A percentile compares a stretch with the other conserved stretches of the same genome.
phyloP scores from a whole-genome alignment of 2,113 vertebrate genomes.

The Callipepla californica region DNA sequence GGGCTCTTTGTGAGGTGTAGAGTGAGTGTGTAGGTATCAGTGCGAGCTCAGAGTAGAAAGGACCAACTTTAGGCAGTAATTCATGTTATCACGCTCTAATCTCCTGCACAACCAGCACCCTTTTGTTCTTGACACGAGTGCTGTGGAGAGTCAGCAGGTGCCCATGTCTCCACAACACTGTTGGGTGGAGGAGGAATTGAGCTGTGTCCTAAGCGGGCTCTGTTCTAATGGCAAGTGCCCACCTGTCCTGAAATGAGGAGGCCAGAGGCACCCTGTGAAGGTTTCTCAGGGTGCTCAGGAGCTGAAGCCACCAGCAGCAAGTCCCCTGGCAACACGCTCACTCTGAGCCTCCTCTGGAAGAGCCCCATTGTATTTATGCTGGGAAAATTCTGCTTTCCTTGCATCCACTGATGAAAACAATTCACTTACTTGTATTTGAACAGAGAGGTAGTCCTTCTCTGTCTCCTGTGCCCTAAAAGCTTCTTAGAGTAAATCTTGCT shows the following conservation, averaged over 20 bases:
- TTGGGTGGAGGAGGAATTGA: neutral
- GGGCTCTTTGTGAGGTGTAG: neutral
- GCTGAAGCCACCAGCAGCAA: accelerated
- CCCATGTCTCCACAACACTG: neutral
- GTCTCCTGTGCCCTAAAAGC: neutral
- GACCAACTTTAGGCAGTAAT: neutral
- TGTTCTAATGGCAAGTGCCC: neutral
- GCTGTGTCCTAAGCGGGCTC: neutral
- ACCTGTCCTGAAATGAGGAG: neutral
- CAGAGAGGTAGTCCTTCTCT: neutral
- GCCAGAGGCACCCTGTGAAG: neutral
- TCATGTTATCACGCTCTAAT: neutral
- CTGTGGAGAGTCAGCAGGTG: neutral
- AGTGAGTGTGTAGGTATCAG: neutral
- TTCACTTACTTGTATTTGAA: neutral
- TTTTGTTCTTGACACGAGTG: accelerated
- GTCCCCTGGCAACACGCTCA: accelerated
- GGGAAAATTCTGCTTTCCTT: neutral
- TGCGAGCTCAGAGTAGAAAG: neutral
- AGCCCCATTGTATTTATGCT: neutral
- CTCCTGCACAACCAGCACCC: neutral
- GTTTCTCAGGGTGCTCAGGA: neutral
- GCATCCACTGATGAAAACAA: neutral
- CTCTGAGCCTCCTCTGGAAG: neutral
- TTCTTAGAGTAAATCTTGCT: neutral